Base-by-base conservation (phyloP, 2,888 invertebrate species). In the Xestia xanthographa region DNA sequence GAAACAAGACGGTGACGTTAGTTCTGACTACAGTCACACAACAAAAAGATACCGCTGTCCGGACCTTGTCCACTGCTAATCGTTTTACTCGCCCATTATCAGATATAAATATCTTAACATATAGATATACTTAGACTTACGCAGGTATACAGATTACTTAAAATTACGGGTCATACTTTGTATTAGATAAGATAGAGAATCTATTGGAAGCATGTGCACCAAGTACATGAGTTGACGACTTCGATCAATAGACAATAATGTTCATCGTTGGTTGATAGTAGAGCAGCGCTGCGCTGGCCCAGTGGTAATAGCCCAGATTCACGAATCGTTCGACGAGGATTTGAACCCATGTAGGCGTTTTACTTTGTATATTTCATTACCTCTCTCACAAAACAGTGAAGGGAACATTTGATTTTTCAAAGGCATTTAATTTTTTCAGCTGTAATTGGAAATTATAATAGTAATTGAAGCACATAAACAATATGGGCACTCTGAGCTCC, bases 61-160 rank as follows among this genome's bases (percentile, higher is more conserved):
- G 58, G 58, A 60, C 58, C 9, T 60, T 60, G 58, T 29, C 58
- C 29, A 34, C 58, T 34, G 58, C 9, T 17, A 60, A 60, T 20
- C 29, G 29, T 34, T 60, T 20, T 11, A 60, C 58, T 60, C 29
- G 20, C 29, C 9, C 9, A 29, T 60, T 60, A 60, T 60, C 58
- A 58, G 17, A 60, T 29, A 20, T 58, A 20, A 58, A 58, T 58
- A 58, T 58, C 29, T 29, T 20, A 58, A 29, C 8, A 29, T 29
- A 26, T 60, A 60, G 58, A 60, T 29, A 60, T 20, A n/a, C n/a
- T n/a, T n/a, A 60, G 29, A 60, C 29, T 20, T 60, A 60, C 58
- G 58, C 20, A 29, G 29, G 58, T 20, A 60, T 29, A 29, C 34
- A 20, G 58, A 60, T 60, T 60, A 20, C 9, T 34, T 58, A 3